A percentile compares a stretch with the other conserved stretches of the same genome.
These are phyloP conservation scores for Drosophila anomalata DNA, from an alignment of 2,888 invertebrate species.

Conservation along the genomic window DNA sequence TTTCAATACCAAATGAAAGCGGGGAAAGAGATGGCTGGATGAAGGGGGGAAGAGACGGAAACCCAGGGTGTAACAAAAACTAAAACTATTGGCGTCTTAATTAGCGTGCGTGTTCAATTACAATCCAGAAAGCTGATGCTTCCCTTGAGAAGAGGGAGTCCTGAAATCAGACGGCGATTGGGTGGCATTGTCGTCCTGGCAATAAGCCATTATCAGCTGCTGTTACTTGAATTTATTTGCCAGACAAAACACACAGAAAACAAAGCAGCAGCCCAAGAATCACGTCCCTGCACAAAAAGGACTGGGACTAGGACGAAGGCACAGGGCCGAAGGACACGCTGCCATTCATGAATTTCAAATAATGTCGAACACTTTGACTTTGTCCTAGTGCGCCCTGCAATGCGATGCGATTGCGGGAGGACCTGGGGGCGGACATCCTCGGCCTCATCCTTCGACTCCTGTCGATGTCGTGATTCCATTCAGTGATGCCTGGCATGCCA, in stretches of 20 bases:
- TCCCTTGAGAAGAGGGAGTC: not conserved
- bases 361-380: conserved; percentile 79
- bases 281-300: conserved; percentile 13
- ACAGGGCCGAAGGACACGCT: conserved; percentile 48
- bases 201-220: conserved; percentile 74
- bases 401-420: conserved; percentile 57
- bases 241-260: conserved; percentile 48
- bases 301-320: conserved; percentile 15
- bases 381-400: conserved; percentile 66
- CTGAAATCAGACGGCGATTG: conserved; percentile 8
- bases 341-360: conserved; percentile 78
- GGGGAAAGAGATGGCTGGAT: not conserved
- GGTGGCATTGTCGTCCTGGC: conserved; percentile 25
- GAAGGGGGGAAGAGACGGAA: not conserved
- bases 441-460: not conserved
- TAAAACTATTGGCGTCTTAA: conserved; percentile 76
- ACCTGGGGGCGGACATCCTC: not conserved
- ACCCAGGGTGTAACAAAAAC: conserved; percentile 55
- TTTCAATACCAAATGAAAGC: conserved; percentile 32
- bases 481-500: conserved; percentile 74
- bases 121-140: conserved; percentile 33
- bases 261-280: conserved; percentile 11
- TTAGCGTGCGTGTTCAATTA: conserved; percentile 77
- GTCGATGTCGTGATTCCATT: conserved; percentile 68
- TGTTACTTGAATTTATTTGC: conserved; percentile 70